Evolutionary conservation across 1,140 invertebrate species (phyloP), one percentile per base, ranked within the genome.

Genomic region (Ladona fulva): DNA sequence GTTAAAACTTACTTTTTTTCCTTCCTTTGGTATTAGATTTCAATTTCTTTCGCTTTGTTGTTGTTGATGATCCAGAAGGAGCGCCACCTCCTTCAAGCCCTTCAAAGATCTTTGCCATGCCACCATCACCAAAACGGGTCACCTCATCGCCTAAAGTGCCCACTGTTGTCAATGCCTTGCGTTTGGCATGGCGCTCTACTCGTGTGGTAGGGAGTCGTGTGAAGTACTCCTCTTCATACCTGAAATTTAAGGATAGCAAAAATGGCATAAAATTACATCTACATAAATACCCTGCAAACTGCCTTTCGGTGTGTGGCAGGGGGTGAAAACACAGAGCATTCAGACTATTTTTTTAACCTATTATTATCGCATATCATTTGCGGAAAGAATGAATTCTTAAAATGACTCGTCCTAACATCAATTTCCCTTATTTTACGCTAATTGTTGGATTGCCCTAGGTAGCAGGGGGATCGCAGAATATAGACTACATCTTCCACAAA

Each of bases 201-300:
- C 97, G 97, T 37, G 92, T 94, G 6, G 94, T 88, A 73, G 94
- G 92, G 81, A 97, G 87, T 80, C 97, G 91, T 74, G 94, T 94
- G 83, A 98, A 91, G 83, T 96, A 95, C 78, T 92, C 93, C 86
- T 98, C 96, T 88, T 98, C 97, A 86, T 96, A 98, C 81, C 86
- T 88, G 79, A 76, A 83, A 82, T 79, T 76, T 77, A 79, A 79
- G 42, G 76, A 79, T 77, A 42, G 75, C 77, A 24, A n/a, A n/a
- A n/a, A n/a, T n/a, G n/a, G n/a, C n/a, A n/a, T n/a, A n/a, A n/a
- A n/a, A n/a, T n/a, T n/a, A n/a, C n/a, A n/a, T n/a, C n/a, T n/a
- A n/a, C n/a, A n/a, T n/a, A n/a, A n/a, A n/a, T n/a, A n/a, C n/a
- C n/a, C n/a, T n/a, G n/a, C n/a, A n/a, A n/a, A n/a, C n/a, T n/a